phyloP scores from a whole-genome alignment of 2,113 vertebrate species.

The Mungos mungo region DNA sequence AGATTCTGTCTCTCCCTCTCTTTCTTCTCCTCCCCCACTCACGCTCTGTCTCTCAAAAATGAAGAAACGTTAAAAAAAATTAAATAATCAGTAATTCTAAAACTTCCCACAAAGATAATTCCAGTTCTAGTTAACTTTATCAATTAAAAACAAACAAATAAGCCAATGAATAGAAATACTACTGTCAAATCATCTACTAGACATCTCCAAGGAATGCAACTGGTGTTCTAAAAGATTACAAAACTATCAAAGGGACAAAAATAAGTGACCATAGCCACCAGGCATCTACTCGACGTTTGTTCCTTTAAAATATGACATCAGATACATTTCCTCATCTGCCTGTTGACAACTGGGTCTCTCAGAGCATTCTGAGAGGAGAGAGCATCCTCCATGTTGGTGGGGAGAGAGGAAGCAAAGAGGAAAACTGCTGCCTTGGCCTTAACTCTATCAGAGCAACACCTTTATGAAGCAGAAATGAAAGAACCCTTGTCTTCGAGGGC shows the following conservation, averaged over 20 bases:
- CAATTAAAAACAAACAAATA: background rate
- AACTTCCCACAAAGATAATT: background rate
- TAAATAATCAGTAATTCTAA: background rate
- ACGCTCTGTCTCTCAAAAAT: no score
- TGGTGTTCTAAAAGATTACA: background rate
- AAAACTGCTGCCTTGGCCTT: background rate
- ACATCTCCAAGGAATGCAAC: background rate
- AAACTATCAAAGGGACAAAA: background rate
- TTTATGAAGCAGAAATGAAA: background rate
- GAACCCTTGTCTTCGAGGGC: background rate
- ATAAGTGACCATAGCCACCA: background rate
- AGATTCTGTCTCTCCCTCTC: no score
- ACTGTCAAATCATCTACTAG: background rate
- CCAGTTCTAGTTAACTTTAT: background rate
- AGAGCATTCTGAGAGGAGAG: background rate
- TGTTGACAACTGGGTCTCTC: background rate
- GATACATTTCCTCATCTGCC: background rate
- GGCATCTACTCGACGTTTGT: background rate
- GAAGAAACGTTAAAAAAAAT: no score
- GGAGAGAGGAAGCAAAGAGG: background rate
- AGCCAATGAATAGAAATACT: background rate
- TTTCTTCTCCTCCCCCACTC: no score
- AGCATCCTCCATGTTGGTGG: no score
- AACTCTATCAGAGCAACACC: background rate
- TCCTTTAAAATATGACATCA: background rate